Evolutionary conservation across 1,140 invertebrate genomes (phyloP).

Genomic region (Teleopsis dalmanni): DNA sequence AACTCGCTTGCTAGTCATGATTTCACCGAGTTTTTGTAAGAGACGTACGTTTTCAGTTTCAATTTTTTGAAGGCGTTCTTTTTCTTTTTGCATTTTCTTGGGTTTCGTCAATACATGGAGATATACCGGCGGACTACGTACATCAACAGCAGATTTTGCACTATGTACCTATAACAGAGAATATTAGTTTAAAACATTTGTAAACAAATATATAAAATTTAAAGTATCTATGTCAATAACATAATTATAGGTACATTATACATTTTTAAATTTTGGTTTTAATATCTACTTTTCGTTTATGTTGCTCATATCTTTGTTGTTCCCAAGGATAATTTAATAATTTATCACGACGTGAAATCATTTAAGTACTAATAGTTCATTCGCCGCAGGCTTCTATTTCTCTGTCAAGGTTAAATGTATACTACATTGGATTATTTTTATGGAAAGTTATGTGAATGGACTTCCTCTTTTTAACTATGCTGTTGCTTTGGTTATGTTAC

Average conservation of each 20-base stretch:
- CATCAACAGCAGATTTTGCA: conserved; percentile 51
- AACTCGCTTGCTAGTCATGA: conserved; percentile 48
- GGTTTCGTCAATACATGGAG: conserved; percentile 49
- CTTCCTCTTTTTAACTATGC: no score
- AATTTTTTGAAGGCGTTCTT: conserved; percentile 48
- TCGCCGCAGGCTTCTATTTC: no score
- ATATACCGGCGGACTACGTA: conserved; percentile 44
- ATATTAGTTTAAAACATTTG: no score
- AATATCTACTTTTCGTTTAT: conserved; percentile 43
- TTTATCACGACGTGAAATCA: conserved; percentile 48
- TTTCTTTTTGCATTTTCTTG: conserved; percentile 51
- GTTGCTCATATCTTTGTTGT: conserved; percentile 44
- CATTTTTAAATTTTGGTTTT: no score
- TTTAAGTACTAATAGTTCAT: no score
- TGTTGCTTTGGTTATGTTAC: no score
- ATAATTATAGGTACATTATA: no score
- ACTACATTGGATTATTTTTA: no score
- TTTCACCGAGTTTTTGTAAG: conserved; percentile 49
- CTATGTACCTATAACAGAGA: conserved; percentile 32
- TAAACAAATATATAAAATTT: no score
- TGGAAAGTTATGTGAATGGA: no score
- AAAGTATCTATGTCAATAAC: no score
- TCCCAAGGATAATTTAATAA: conserved; percentile 46
- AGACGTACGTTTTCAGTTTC: conserved; percentile 50
- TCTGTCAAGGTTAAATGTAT: background rate